These are phyloP conservation scores for Virgularia gustaviana DNA, from an alignment of 92 coral and sea anemone species.

Conservation along the genomic window DNA sequence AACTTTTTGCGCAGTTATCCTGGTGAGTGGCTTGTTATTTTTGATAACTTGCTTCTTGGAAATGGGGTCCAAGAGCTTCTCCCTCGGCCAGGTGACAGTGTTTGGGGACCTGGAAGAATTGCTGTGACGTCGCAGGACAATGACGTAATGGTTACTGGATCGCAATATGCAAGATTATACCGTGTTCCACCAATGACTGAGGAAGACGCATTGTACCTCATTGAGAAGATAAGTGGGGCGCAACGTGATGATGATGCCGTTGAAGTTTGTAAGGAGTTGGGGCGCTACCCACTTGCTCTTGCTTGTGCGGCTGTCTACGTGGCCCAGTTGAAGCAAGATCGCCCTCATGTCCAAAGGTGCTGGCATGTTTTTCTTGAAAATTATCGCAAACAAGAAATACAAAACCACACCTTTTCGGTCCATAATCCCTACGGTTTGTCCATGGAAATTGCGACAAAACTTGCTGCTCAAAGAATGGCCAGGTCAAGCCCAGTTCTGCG, in stretches of 20 bases:
- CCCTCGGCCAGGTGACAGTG: constrained; percentile 66
- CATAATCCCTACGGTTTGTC: constrained; percentile 78
- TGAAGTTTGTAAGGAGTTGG: constrained; percentile 42
- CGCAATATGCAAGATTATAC: constrained; percentile 51
- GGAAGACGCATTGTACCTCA: constrained; percentile 61
- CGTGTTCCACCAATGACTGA: constrained; percentile 63
- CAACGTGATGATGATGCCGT: constrained; percentile 47
- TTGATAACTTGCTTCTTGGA: constrained; percentile 63
- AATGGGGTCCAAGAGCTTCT: constrained; percentile 63
- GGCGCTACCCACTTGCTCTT: constrained; percentile 73
- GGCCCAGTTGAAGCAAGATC: constrained; percentile 66
- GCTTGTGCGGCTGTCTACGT: constrained; percentile 93
- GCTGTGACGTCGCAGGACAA: constrained; percentile 83
- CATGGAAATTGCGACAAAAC: constrained; percentile 68
- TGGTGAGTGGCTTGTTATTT: constrained; percentile 66
- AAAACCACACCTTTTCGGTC: constrained; percentile 65
- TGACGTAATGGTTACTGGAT: constrained; percentile 61
- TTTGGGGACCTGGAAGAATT: constrained; percentile 76
- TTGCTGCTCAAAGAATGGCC: constrained; percentile 89
- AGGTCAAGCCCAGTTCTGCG: constrained; percentile 59
- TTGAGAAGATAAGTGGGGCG: constrained; percentile 55
- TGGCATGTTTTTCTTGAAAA: constrained; percentile 65
- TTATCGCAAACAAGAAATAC: constrained; percentile 60
- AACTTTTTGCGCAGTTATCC: constrained; percentile 33
- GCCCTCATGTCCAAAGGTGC: constrained; percentile 65